These are phyloP conservation scores for Erpetoichthys calabaricus DNA, from an alignment of 2,797 vertebrate genomes.

Conservation along the genomic window DNA sequence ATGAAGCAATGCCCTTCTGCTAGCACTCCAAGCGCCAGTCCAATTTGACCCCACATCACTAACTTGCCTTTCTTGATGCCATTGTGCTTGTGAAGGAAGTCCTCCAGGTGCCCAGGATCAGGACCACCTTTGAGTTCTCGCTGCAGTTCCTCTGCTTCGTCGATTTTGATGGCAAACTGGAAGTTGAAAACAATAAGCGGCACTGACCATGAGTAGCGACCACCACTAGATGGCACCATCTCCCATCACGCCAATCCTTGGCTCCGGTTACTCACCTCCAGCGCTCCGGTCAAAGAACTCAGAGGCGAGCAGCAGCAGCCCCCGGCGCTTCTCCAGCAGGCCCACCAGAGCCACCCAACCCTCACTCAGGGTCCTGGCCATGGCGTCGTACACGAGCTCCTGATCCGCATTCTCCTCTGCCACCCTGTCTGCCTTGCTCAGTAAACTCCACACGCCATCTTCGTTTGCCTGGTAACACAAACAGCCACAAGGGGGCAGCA, in stretches of 20 bases:
- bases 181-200: constrained; percentile 18
- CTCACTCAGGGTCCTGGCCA: constrained; percentile 59
- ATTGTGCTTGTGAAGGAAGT: constrained; percentile 46
- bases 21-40: no score
- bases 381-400: constrained; percentile 54
- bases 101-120: constrained; percentile 33
- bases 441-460: constrained; percentile 49
- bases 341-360: constrained; percentile 55
- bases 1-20: no score
- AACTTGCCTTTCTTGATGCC: constrained; percentile 59
- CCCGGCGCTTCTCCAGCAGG: constrained; percentile 53
- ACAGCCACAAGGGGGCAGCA: no score
- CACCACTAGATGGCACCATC: not conserved
- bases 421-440: constrained; percentile 59
- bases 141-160: constrained; percentile 63
- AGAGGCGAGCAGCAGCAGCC: constrained; percentile 50
- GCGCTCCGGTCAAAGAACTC: constrained; percentile 62
- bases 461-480: constrained; percentile 48
- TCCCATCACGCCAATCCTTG: no score
- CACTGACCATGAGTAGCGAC: not conserved
- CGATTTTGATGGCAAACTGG: constrained; percentile 69
- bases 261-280: constrained; percentile 46
- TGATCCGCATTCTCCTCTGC: constrained; percentile 50
- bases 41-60: no score
- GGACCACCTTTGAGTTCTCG: constrained; percentile 38